phyloP scores from a whole-genome alignment of 2,888 invertebrate genomes.

The Euspilapteryx auroguttella region DNA sequence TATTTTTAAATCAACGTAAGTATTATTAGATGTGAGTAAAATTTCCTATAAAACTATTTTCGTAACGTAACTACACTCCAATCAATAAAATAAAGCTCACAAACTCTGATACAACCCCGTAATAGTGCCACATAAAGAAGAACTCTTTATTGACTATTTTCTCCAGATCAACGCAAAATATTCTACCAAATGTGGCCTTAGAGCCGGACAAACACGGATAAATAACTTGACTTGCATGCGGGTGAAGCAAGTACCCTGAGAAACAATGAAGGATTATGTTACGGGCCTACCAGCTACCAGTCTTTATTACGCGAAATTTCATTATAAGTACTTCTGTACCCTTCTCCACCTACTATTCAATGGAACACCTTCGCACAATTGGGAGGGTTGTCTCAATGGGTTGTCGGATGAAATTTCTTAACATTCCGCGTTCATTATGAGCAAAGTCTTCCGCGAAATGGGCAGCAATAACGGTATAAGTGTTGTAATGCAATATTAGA shows the following conservation, averaged over 20 bases:
- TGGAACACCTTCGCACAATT: constrained; percentile 58
- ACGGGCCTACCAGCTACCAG: constrained; percentile 49
- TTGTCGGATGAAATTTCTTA: constrained; percentile 60
- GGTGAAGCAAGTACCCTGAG: constrained; percentile 44
- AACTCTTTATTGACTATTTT: too few relatives aligned
- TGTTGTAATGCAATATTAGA: constrained; percentile 42
- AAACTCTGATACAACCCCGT: too few relatives aligned
- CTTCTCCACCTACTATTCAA: constrained; percentile 50
- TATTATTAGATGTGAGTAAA: too few relatives aligned
- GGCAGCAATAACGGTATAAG: constrained; percentile 51
- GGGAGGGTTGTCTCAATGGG: constrained; percentile 55
- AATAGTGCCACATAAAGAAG: too few relatives aligned
- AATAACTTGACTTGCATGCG: constrained; percentile 57
- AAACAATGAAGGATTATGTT: constrained; percentile 59
- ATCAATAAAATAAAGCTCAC: too few relatives aligned
- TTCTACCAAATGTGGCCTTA: too few relatives aligned
- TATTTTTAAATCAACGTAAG: too few relatives aligned
- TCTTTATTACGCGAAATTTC: constrained; percentile 57
- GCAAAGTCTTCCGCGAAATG: constrained; percentile 49
- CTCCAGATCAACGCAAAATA: too few relatives aligned
- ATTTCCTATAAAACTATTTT: too few relatives aligned
- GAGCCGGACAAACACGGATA: too few relatives aligned
- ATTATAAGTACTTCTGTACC: constrained; percentile 42
- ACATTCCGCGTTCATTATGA: constrained; percentile 54
- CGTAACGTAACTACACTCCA: too few relatives aligned